These are phyloP conservation scores for Ceraclea dissimilis DNA, from an alignment of 2,888 invertebrate species.

Conservation along the genomic window DNA sequence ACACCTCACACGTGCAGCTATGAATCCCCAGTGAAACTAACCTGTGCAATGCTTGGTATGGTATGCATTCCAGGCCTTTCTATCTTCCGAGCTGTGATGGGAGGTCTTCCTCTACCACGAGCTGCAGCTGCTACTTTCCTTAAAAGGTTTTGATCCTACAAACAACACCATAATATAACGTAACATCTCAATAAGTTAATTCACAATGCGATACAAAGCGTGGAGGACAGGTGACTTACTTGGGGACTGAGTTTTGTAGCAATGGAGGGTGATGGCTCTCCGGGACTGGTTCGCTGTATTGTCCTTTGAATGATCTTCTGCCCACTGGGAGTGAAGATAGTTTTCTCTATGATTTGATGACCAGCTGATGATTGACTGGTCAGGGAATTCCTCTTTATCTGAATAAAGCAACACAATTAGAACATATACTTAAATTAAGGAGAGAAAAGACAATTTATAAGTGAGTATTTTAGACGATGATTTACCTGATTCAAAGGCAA, in stretches of 20 bases:
- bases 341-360: conserved; percentile 40
- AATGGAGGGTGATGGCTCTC: conserved; percentile 20
- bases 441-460: neutral
- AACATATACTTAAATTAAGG: neutral
- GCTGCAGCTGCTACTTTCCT: conserved; percentile 37
- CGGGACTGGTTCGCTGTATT: conserved; percentile 34
- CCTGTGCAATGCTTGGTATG: neutral
- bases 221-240: too few relatives aligned
- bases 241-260: conserved; percentile 16
- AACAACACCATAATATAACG: too few relatives aligned
- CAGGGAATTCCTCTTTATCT: conserved; percentile 19
- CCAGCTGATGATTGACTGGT: conserved; percentile 1
- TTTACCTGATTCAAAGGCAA: conserved; percentile 17
- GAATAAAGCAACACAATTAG: conserved; percentile 2
- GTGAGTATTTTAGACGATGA: neutral
- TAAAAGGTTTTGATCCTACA: conserved; percentile 36
- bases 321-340: conserved; percentile 47
- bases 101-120: conserved; percentile 33
- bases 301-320: conserved; percentile 48
- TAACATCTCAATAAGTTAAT: neutral
- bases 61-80: neutral
- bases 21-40: too few relatives aligned
- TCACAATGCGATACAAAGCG: too few relatives aligned
- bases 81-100: neutral
- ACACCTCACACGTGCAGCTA: too few relatives aligned